A percentile compares a stretch with the other conserved stretches of the same genome.
These are phyloP conservation scores for Heliothis virescens DNA, from an alignment of 1,140 invertebrate genomes.

Conservation along the genomic window DNA sequence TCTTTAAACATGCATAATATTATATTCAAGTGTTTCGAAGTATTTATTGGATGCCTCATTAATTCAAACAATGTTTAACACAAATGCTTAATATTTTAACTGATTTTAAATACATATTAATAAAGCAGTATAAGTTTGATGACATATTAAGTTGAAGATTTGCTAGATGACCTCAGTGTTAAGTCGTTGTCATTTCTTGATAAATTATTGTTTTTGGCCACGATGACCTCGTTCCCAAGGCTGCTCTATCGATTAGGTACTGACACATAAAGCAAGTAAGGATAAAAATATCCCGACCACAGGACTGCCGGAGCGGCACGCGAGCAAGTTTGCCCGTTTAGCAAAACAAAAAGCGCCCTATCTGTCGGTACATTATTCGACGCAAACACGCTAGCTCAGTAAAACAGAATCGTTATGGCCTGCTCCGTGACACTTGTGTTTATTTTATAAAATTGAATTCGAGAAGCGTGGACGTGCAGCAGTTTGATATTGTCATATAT, in stretches of 20 bases:
- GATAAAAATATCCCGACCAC: constrained; percentile 50
- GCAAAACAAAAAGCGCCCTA: constrained; percentile 54
- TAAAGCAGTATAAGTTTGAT: constrained; percentile 2
- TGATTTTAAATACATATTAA: constrained; percentile 20
- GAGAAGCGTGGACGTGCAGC: neutral
- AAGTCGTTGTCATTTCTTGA: constrained; percentile 13
- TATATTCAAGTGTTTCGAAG: constrained; percentile 1
- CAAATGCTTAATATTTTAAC: constrained; percentile 29
- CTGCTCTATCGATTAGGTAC: constrained; percentile 48
- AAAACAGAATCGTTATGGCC: constrained; percentile 41
- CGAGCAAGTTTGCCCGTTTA: constrained; percentile 57
- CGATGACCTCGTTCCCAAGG: constrained; percentile 45
- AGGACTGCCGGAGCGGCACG: constrained; percentile 45
- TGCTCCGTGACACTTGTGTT: constrained; percentile 19
- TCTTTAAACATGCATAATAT: constrained; percentile 15
- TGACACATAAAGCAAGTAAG: constrained; percentile 31
- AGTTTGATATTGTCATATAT: neutral
- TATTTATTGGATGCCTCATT: constrained; percentile 36
- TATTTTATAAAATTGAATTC: constrained; percentile 21
- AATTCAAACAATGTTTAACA: constrained; percentile 35
- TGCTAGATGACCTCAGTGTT: constrained; percentile 4
- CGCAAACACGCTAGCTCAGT: constrained; percentile 53
- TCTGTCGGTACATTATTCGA: constrained; percentile 49
- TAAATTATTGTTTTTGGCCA: constrained; percentile 6
- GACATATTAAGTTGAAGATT: constrained; percentile 27